Evolutionary conservation across 2,888 invertebrate genomes (phyloP).

Genomic region (Eumacrocentrus americanus): DNA sequence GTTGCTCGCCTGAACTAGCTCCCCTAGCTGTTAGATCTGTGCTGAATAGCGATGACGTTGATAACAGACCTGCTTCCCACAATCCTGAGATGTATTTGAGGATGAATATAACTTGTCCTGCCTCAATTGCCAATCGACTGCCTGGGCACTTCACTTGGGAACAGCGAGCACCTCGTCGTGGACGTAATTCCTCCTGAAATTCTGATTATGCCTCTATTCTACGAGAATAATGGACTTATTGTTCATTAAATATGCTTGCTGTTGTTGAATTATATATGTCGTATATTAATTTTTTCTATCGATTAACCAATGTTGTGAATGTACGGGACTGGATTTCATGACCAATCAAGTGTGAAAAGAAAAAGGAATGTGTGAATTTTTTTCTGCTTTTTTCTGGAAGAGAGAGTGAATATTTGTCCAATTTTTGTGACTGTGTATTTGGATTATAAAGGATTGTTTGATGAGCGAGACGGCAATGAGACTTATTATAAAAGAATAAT

Average conservation of each 20-base stretch:
- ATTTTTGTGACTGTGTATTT: slow-evolving; percentile 7
- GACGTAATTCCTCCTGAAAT: background rate
- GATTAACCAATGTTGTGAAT: slow-evolving; percentile 30
- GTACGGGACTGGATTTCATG: background rate
- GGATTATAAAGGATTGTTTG: background rate
- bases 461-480: background rate
- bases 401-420: background rate
- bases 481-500: too few species aligned
- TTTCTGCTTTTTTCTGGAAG: slow-evolving; percentile 4
- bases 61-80: slow-evolving; percentile 30
- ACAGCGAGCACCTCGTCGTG: slow-evolving; percentile 39
- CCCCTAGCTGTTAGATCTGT: slow-evolving; percentile 47
- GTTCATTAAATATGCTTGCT: background rate
- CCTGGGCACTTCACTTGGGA: slow-evolving; percentile 54
- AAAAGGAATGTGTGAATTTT: background rate
- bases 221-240: background rate
- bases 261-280: slow-evolving; percentile 19
- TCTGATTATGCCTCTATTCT: slow-evolving; percentile 1
- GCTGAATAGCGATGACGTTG: slow-evolving; percentile 48
- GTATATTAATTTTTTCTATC: slow-evolving; percentile 27
- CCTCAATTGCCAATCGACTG: slow-evolving; percentile 49
- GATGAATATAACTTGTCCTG: slow-evolving; percentile 48
- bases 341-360: background rate
- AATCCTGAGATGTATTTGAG: slow-evolving; percentile 47
- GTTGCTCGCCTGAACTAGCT: slow-evolving; percentile 55